Percentiles rank a stretch among this genome's conserved stretches.
phyloP scores from a whole-genome alignment of 1,140 invertebrate species.

The Rhysida immarginata region DNA sequence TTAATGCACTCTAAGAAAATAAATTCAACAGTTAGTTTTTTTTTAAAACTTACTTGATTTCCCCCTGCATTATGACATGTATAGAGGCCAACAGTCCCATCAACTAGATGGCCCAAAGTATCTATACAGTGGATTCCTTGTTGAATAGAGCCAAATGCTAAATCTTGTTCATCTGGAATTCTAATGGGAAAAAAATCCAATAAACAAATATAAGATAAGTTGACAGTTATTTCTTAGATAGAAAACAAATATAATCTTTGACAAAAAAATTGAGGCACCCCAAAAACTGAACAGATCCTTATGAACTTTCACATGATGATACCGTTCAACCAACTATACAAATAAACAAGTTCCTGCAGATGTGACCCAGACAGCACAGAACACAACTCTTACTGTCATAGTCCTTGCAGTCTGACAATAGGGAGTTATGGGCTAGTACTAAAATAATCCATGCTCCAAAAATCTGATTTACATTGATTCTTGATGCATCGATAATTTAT shows the following conservation, averaged over 20 bases:
- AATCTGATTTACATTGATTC: too few relatives aligned
- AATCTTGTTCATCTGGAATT: constrained; percentile 28
- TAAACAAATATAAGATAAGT: neutral
- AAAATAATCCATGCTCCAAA: too few relatives aligned
- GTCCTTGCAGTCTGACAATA: too few relatives aligned
- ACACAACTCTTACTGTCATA: too few relatives aligned
- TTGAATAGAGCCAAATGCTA: constrained; percentile 36
- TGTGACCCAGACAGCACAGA: too few relatives aligned
- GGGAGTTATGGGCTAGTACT: too few relatives aligned
- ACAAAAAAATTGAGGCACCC: neutral
- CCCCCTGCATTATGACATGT: constrained; percentile 88
- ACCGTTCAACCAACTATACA: neutral
- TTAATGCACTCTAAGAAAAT: too few relatives aligned
- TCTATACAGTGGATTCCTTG: constrained; percentile 77
- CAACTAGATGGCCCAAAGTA: constrained; percentile 75
- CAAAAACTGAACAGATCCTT: too few relatives aligned
- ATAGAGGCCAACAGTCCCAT: constrained; percentile 77
- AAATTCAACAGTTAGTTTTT: too few relatives aligned
- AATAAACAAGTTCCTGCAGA: too few relatives aligned
- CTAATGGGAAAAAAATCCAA: constrained; percentile 19
- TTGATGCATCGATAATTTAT: too few relatives aligned
- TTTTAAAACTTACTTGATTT: constrained; percentile 82
- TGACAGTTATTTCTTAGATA: neutral
- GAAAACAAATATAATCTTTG: neutral
- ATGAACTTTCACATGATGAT: too few relatives aligned